These are phyloP conservation scores for Chamaetylas fuelleborni DNA, from an alignment of 2,113 vertebrate genomes.

Conservation along the genomic window DNA sequence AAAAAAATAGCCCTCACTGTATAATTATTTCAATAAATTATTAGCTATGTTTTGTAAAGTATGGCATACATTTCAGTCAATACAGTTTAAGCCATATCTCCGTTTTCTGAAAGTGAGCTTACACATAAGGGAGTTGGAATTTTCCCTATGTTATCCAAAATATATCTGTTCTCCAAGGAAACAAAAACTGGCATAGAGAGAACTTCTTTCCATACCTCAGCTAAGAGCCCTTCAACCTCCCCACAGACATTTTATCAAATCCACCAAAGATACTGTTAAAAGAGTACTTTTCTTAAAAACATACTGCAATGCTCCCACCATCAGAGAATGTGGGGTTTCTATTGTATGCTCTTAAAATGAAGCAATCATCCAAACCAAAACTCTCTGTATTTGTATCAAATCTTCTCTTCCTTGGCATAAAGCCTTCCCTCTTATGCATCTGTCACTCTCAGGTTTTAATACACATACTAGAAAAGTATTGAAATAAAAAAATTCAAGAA, in stretches of 20 bases:
- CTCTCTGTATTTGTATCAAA: background rate
- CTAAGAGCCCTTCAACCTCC: background rate
- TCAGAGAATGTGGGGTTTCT: background rate
- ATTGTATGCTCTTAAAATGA: background rate
- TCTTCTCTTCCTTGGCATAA: background rate
- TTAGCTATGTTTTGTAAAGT: background rate
- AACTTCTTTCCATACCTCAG: background rate
- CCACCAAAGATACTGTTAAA: background rate
- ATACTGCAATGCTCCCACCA: background rate
- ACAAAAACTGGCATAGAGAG: background rate
- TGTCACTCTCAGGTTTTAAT: background rate
- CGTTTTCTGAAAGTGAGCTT: background rate
- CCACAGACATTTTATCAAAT: background rate
- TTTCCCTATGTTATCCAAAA: slow-evolving; percentile 3
- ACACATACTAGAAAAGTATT: background rate
- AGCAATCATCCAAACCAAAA: background rate
- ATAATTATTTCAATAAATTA: slow-evolving; percentile 1
- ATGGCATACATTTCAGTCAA: background rate
- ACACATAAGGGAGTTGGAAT: background rate
- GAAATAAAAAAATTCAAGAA: background rate
- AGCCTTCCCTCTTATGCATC: background rate
- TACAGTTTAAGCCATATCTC: background rate
- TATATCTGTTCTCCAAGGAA: slow-evolving; percentile 31
- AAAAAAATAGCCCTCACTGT: background rate
- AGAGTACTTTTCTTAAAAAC: background rate